Evolutionary conservation across 2,797 vertebrate genomes (phyloP).

Genomic region (Tauraco hartlaubi): DNA sequence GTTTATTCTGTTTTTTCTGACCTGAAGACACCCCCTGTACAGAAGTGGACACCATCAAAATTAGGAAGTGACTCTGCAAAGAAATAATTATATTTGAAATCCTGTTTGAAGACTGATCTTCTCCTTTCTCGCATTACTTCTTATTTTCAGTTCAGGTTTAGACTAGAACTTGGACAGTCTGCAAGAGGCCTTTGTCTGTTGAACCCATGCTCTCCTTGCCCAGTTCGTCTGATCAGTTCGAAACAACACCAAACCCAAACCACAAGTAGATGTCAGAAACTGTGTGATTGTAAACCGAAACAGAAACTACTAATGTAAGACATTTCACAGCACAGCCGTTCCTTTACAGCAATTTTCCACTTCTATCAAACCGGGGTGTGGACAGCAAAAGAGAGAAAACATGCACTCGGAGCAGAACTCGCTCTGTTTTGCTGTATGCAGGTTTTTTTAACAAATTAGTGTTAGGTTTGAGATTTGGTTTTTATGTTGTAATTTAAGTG

Average conservation of each 20-base stretch:
- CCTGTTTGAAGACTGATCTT: background rate
- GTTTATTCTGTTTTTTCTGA: background rate
- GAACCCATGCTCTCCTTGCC: background rate
- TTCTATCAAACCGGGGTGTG: rapidly evolving
- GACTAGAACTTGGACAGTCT: background rate
- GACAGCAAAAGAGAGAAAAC: background rate
- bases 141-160: background rate
- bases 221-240: background rate
- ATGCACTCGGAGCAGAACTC: rapidly evolving
- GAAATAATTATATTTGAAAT: background rate
- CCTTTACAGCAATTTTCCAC: rapidly evolving
- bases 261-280: background rate
- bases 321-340: background rate
- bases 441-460: background rate
- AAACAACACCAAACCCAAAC: background rate
- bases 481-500: background rate
- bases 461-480: background rate
- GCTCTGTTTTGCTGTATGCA: rapidly evolving
- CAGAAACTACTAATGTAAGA: background rate
- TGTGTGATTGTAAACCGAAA: background rate
- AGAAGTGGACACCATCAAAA: background rate
- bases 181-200: background rate
- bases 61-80: background rate
- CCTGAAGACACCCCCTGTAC: background rate
- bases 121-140: background rate